Conservation (phyloP, 2,797 vertebrate genomes). For the Pantherophis vulpinus region DNA sequence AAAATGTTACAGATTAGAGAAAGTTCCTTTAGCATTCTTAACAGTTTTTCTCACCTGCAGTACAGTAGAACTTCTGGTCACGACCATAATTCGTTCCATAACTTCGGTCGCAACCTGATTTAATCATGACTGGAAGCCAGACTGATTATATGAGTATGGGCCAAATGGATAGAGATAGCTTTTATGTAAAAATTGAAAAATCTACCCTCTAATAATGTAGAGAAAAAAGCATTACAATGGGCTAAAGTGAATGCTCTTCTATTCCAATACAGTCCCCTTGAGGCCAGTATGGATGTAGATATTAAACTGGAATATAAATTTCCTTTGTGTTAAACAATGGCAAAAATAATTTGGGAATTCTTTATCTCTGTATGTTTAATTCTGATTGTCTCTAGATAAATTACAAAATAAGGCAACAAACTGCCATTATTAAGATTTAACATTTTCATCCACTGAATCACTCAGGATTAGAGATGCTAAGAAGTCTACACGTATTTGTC, state of each 20-base stretch:
- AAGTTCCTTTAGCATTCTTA: not conserved
- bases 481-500: not conserved
- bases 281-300: not conserved
- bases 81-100: too few species aligned
- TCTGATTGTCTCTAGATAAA: not conserved
- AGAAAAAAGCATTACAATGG: not conserved
- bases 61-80: too few species aligned
- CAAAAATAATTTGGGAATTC: not conserved
- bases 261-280: not conserved
- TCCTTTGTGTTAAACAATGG: not conserved
- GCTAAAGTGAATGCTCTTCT: not conserved
- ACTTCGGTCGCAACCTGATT: too few species aligned
- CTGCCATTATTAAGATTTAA: not conserved
- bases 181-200: not conserved
- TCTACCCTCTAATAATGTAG: not conserved
- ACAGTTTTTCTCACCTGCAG: not conserved
- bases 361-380: not conserved
- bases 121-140: too few species aligned
- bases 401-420: not conserved
- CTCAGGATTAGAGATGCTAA: not conserved
- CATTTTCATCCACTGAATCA: not conserved
- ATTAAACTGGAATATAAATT: not conserved
- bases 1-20: constrained; percentile 14
- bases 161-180: not conserved
- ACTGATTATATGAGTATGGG: not conserved